Conservation (phyloP, 2,888 invertebrate species). For the Gnatocerus cornutus region DNA sequence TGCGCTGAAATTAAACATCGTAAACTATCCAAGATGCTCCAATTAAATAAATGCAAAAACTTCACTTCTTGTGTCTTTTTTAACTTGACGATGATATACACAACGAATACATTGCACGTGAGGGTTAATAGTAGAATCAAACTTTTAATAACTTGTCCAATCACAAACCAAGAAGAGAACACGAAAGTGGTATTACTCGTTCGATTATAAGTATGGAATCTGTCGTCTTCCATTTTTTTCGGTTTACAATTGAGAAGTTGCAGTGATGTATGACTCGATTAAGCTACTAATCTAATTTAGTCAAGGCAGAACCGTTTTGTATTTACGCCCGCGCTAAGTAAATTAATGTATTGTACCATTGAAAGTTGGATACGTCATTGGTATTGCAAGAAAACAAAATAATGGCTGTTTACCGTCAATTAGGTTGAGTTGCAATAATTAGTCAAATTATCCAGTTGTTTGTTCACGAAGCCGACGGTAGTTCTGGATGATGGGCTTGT, state of each 20-base stretch:
- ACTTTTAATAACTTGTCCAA: slow-evolving; percentile 13
- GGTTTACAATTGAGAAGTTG: not conserved
- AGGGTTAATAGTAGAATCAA: slow-evolving; percentile 9
- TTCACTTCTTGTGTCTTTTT: slow-evolving; percentile 15
- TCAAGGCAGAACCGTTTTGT: slow-evolving; percentile 22
- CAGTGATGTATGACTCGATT: not conserved
- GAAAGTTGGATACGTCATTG: slow-evolving; percentile 5
- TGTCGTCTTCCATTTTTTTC: slow-evolving; percentile 6
- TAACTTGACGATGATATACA: slow-evolving; percentile 13
- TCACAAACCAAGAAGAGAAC: slow-evolving; percentile 4
- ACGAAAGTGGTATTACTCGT: not conserved
- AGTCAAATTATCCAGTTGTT: slow-evolving; percentile 17
- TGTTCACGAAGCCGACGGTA: not conserved
- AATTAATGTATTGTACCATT: slow-evolving; percentile 23
- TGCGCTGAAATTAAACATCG: slow-evolving; percentile 15
- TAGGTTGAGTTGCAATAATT: slow-evolving; percentile 10
- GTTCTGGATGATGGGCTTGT: not conserved
- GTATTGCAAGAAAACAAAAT: slow-evolving; percentile 11
- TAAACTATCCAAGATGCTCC: slow-evolving; percentile 16
- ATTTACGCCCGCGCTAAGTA: slow-evolving; percentile 28
- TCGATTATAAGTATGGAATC: slow-evolving; percentile 12
- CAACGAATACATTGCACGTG: slow-evolving; percentile 1
- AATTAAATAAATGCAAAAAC: slow-evolving; percentile 13
- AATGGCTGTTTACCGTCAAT: slow-evolving; percentile 27
- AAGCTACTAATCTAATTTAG: slow-evolving; percentile 1